Base-by-base conservation (phyloP, 2,797 vertebrate species). In the Sebastes umbrosus region DNA sequence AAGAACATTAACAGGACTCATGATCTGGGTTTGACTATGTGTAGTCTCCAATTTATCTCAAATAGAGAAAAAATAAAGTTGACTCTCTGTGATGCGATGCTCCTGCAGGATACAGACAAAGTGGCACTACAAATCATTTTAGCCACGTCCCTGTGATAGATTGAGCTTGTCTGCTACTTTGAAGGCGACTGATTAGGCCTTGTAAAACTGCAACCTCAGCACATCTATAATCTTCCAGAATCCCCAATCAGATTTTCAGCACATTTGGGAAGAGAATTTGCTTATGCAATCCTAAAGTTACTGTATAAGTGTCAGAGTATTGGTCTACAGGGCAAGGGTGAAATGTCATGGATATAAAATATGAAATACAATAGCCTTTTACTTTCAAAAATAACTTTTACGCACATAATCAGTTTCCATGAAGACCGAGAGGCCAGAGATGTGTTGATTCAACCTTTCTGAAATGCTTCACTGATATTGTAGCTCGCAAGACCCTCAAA, bases 161-260 rank as follows among this genome's bases (percentile, higher is more conserved):
- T 77, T 31, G 55, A 75, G 67, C 72, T 52, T 71, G 79, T 87
- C 76, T 76, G 73, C 6, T 6, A 10, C 78, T 55, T n/a, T 46
- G 81, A 80, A 64, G 71, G 57, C 25, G 54, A 83, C 73, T 83
- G 77, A 87, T 80, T 82, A 60, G 78, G 46, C 10, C 24, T 9
- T 1, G 6, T 0, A 64, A 59, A 64, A 78, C 83, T 73, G 77
- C 74, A 82, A 79, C 46, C 79, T 82, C 62, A 66, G 79, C 87
- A 81, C 77, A 69, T 71, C 34, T 69, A 18, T 59, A 77, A 79
- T 79, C 75, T 58, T 12, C 69, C 63, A 50, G 29, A 27, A 54
- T 60, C 57, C 54, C 62, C 62, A 13, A 46, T 74, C 55, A 55
- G 65, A 74, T 77, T 52, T 60, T 22, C 73, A 29, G 34, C 36